Evolutionary conservation across 2,888 invertebrate species (phyloP).

Genomic region (Perithous albicinctus): DNA sequence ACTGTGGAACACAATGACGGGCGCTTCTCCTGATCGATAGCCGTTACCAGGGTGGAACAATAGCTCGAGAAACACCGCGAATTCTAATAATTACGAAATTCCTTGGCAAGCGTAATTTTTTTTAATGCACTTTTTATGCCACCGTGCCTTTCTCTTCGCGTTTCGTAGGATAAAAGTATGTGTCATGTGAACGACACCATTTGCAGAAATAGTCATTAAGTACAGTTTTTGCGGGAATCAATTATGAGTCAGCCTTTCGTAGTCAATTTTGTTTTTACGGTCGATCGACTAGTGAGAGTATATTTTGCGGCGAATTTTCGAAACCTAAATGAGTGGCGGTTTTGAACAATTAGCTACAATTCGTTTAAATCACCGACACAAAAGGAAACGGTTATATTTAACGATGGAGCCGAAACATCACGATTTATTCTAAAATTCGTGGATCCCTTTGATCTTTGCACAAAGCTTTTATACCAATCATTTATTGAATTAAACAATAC

Average conservation of each 20-base stretch:
- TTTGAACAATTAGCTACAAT: no score
- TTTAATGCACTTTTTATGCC: background rate
- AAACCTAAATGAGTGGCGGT: no score
- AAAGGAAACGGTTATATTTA: no score
- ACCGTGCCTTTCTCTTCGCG: constrained; percentile 4
- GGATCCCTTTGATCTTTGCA: no score
- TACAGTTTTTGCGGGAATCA: constrained; percentile 12
- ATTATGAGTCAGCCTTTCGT: background rate
- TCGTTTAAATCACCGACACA: no score
- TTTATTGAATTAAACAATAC: no score
- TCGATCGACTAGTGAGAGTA: no score
- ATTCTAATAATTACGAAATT: constrained; percentile 2
- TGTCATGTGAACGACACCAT: background rate
- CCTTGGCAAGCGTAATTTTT: background rate
- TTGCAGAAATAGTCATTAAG: background rate
- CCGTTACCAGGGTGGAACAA: background rate
- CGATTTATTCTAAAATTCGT: no score
- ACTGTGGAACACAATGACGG: constrained; percentile 19
- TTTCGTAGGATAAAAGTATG: background rate
- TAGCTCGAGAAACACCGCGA: background rate
- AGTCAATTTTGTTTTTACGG: no score
- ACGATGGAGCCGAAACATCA: no score
- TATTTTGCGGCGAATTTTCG: no score
- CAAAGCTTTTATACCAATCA: no score
- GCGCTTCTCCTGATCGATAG: background rate